These are phyloP conservation scores for Dendropsophus ebraccatus DNA, from an alignment of 2,113 vertebrate genomes.

Conservation along the genomic window DNA sequence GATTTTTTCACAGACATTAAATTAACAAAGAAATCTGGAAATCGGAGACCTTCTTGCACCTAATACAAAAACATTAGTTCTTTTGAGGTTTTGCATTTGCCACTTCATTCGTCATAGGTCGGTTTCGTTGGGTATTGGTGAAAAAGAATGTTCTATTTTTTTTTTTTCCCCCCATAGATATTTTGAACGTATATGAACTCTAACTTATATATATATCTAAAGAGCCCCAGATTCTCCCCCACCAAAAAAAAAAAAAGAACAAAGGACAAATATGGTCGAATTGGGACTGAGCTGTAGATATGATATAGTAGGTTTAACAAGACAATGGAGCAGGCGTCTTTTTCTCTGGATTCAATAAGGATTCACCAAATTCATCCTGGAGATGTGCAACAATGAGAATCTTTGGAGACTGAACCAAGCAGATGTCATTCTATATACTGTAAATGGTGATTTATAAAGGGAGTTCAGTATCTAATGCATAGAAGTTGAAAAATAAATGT, in stretches of 20 bases:
- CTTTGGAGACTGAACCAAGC: background rate
- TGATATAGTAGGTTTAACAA: background rate
- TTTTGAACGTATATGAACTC: background rate
- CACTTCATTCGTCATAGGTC: background rate
- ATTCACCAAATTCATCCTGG: background rate
- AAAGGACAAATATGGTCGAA: background rate
- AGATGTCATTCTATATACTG: background rate
- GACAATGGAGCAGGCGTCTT: background rate
- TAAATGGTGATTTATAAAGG: background rate
- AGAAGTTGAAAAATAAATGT: no score
- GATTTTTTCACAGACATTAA: conserved; percentile 17
- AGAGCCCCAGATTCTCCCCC: background rate
- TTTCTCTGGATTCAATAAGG: background rate
- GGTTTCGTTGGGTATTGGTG: background rate
- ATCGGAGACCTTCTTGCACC: background rate
- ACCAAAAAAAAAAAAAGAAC: no score
- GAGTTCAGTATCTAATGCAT: background rate
- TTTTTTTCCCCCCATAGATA: background rate
- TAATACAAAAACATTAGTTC: conserved; percentile 19
- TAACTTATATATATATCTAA: no score
- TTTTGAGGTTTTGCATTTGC: conserved; percentile 9
- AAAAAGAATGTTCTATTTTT: background rate
- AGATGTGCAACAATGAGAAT: background rate
- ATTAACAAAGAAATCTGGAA: conserved; percentile 30
- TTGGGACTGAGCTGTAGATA: background rate